Conservation (phyloP, 2,888 invertebrate species). For the Phytoseiulus persimilis region DNA sequence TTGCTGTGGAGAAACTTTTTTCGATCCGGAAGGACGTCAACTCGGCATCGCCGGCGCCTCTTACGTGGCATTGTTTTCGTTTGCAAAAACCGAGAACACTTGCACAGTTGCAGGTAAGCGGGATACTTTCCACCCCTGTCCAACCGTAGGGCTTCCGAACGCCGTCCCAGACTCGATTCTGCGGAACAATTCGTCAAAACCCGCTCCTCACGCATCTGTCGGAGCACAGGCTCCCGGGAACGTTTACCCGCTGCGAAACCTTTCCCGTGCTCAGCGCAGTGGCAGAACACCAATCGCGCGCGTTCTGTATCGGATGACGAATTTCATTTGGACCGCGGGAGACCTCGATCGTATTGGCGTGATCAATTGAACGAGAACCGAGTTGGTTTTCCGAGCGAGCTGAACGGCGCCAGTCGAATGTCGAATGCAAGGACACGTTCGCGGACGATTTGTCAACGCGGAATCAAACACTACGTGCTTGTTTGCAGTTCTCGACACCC, state of each 20-base stretch:
- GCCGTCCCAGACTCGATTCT: neutral
- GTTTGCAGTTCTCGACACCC: constrained; percentile 34
- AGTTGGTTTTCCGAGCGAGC: neutral
- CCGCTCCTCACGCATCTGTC: too few species aligned
- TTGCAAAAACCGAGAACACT: constrained; percentile 77
- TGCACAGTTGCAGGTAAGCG: constrained; percentile 42
- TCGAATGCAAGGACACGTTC: neutral
- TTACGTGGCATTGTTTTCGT: constrained; percentile 90
- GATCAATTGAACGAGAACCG: neutral
- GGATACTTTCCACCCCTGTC: neutral
- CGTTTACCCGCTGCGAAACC: too few species aligned
- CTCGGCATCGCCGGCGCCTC: constrained; percentile 82
- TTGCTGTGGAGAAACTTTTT: constrained; percentile 76
- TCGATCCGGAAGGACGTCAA: constrained; percentile 85
- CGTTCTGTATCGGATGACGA: neutral
- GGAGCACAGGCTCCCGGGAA: too few species aligned
- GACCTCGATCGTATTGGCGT: neutral
- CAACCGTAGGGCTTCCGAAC: too few species aligned
- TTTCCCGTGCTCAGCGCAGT: too few species aligned
- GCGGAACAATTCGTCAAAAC: neutral
- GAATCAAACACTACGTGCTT: neutral
- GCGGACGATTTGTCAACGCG: neutral
- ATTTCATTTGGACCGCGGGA: neutral
- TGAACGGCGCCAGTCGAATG: neutral
- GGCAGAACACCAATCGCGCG: neutral